Percentiles rank a stretch among this genome's conserved stretches.
Conservation (phyloP, 2,797 vertebrate species). For the Hydrocynus forskahlii region DNA sequence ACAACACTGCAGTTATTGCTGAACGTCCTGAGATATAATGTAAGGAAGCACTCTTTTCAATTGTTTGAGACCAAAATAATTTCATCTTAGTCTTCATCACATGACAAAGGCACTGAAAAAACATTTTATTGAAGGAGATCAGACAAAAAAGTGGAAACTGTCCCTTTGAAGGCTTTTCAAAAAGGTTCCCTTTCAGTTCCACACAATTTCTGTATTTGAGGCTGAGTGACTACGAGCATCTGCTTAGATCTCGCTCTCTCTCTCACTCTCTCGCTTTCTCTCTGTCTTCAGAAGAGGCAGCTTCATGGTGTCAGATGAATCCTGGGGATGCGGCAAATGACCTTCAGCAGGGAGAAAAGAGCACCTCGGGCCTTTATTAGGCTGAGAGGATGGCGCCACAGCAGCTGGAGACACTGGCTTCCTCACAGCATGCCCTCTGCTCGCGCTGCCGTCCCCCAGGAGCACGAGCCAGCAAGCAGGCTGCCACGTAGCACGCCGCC, state of each 20-base stretch:
- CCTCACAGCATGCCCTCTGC: slow-evolving; percentile 43
- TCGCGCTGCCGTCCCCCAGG: slow-evolving; percentile 36
- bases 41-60: no score
- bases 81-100: no score
- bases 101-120: background rate
- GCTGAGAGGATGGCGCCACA: slow-evolving; percentile 18
- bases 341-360: slow-evolving; percentile 50
- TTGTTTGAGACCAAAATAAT: no score
- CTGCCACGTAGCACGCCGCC: slow-evolving; percentile 32
- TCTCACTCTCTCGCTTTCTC: background rate
- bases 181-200: no score
- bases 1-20: no score
- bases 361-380: slow-evolving; percentile 48
- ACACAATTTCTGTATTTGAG: background rate
- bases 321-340: slow-evolving; percentile 32
- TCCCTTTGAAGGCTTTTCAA: background rate
- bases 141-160: background rate
- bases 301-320: slow-evolving; percentile 10
- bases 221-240: slow-evolving; percentile 18
- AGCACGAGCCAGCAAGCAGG: slow-evolving; percentile 13
- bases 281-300: background rate
- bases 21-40: no score
- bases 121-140: background rate
- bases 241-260: background rate
- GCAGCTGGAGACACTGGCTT: slow-evolving; percentile 43